Conservation (phyloP, 1,140 invertebrate species). For the Sinonovacula constricta region DNA sequence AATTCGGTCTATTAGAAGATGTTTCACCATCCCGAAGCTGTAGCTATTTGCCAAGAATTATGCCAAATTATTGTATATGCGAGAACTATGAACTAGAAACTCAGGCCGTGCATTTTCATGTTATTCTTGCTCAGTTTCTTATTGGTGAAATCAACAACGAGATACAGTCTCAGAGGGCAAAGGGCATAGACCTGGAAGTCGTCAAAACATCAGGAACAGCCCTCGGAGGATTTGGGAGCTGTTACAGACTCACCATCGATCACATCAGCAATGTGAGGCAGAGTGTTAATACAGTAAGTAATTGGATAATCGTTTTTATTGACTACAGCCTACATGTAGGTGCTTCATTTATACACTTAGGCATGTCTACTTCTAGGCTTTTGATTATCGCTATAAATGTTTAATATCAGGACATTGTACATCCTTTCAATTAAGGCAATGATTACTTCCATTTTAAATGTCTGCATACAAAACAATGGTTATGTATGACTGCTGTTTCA, state of each 20-base stretch:
- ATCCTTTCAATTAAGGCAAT: neutral
- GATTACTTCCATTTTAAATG: neutral
- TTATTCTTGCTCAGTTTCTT: conserved; percentile 70
- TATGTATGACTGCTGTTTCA: neutral
- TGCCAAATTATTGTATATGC: conserved; percentile 76
- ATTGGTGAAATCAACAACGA: conserved; percentile 70
- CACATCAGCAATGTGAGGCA: conserved; percentile 55
- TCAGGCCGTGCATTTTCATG: conserved; percentile 53
- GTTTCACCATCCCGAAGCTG: conserved; percentile 66
- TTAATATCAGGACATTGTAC: no score
- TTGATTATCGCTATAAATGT: no score
- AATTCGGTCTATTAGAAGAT: conserved; percentile 62
- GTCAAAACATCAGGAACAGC: neutral
- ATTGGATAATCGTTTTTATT: neutral
- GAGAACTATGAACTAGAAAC: conserved; percentile 65
- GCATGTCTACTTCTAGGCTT: no score
- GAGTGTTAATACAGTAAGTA: conserved; percentile 50
- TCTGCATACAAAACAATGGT: neutral
- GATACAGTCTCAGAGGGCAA: conserved; percentile 62
- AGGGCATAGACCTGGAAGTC: neutral
- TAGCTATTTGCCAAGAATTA: conserved; percentile 65
- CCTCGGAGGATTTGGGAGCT: conserved; percentile 53
- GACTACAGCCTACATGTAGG: neutral
- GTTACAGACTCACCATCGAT: conserved; percentile 51
- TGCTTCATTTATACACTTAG: neutral